Evolutionary conservation across 1,140 invertebrate species (phyloP), one percentile per base, ranked within the genome.

Genomic region (Doryteuthis pealeii): DNA sequence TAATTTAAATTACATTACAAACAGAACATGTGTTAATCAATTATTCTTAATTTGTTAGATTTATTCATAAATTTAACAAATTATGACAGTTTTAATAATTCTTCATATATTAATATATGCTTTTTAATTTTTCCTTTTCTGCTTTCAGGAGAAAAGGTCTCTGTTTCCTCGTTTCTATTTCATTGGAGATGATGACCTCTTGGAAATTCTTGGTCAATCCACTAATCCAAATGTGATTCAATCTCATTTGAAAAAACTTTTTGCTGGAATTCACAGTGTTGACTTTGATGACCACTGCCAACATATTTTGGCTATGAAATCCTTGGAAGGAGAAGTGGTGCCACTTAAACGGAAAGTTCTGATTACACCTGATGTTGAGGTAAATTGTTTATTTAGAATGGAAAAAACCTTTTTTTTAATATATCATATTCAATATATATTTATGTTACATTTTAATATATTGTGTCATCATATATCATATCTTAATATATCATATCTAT

Each of bases 131-230:
- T 33, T 33, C 5, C 28, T 65, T 68, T 78, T 71, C 14, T 22
- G 69, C 26, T 75, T 75, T 28, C 76, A 97, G 94, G 95, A 96
- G 81, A 99, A 99, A 88, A 90, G 98, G 74, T 92, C 93, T 0
- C 90, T 92, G 43, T 99, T 99, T 90, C 96, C 98, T 4, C 90
- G 97, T 80, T 94, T 99, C 80, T 98, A 98, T 83, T 99, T 99
- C 83, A 90, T 99, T 77, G 96, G 96, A 79, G 97, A 99, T 85
- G 97, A 99, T 84, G 97, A 99, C 89, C 89, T 99, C 49, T 87
- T 99, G 35, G 96, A 99, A 89, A 91, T 99, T 71, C 89, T 97
- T 0, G 95, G 95, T 0, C 95, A 96, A 87, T 86, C 90, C 0
- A 95, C 93, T 0, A 95, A 95, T 81, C 93, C 93, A 70, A 91